Evolutionary conservation across 2,797 vertebrate species (phyloP).

Genomic region (Scolopax bukidnonensis): DNA sequence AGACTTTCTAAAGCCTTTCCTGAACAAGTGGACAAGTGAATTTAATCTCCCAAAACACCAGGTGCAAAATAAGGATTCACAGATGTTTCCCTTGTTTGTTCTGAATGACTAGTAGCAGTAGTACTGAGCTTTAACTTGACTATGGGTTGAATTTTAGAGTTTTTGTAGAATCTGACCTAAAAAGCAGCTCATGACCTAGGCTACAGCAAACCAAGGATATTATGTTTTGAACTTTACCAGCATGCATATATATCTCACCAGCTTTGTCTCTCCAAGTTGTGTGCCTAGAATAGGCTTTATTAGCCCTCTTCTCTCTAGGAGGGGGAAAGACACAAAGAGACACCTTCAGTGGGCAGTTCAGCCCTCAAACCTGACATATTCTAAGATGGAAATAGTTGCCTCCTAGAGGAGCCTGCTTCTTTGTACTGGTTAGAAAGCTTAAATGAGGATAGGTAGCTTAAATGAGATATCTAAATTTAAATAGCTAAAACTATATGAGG

Average conservation of each 20-base stretch:
- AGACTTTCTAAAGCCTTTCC: neutral
- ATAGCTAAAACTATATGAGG: neutral
- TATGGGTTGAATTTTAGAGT: neutral
- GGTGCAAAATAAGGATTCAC: neutral
- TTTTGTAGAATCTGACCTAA: neutral
- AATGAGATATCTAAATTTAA: neutral
- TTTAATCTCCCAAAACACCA: neutral
- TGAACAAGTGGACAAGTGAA: neutral
- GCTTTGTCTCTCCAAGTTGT: neutral
- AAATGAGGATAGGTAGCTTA: neutral
- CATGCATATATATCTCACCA: neutral
- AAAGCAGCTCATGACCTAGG: rapidly evolving
- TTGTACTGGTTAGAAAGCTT: neutral
- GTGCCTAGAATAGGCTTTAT: neutral
- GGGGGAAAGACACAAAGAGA: neutral
- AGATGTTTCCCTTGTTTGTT: neutral
- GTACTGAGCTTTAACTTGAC: neutral
- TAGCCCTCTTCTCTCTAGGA: neutral
- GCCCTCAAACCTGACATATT: neutral
- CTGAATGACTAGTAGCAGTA: neutral
- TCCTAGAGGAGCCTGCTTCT: neutral
- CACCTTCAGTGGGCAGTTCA: neutral
- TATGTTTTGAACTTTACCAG: neutral
- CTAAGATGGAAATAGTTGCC: neutral
- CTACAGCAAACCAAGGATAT: neutral